Base-by-base conservation (phyloP, 2,113 vertebrate genomes). In the Sylvietta virens region DNA sequence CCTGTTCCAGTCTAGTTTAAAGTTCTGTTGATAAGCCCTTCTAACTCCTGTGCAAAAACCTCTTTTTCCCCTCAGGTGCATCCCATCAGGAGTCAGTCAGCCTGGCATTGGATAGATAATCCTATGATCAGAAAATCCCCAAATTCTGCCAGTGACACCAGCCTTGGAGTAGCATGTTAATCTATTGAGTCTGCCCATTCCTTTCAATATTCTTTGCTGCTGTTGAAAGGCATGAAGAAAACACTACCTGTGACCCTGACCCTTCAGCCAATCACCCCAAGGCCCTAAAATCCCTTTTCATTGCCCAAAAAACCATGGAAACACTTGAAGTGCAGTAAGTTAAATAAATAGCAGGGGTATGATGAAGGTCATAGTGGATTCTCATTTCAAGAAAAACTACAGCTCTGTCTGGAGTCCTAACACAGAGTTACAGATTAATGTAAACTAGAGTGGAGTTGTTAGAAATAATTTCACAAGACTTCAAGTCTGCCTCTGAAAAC, bases 371-470 rank as follows among this genome's bases (percentile, higher is more conserved):
- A 13, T 61, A 56, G 19, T 33, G 23, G 14, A 66, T 65, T 88
- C 37, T 31, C 31, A 8, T 83, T 83, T 83, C 58, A 69, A 26
- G n/a, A 19, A 54, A 76, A 77, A 19, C 33, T 37, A 30, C 30
- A 24, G 5, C 26, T 78, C 56, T 66, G 9, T 84, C 54, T 77
- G 21, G 27, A 73, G 26, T 58, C 3, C 3, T 22, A 66, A 30
- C 47, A 44, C 6, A 45, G 37, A 72, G 24, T 44, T 77, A 65
- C 1, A 0, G 0, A 54, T 35, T 35, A 48, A 62, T 6, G 9
- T 61, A 83, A 72, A 61, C 48, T 53, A 44, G 23, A 80, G 22
- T 23, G 26, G 13, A 17, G 5, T 8, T 51, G 10, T 26, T 51
- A 80, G 45, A 82, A 74, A 33, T 21, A 65, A 73, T 70, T 65